Evolutionary conservation across 2,113 vertebrate species (phyloP), one percentile per base, ranked within the genome.

Genomic region (Rhizomys pruinosus): DNA sequence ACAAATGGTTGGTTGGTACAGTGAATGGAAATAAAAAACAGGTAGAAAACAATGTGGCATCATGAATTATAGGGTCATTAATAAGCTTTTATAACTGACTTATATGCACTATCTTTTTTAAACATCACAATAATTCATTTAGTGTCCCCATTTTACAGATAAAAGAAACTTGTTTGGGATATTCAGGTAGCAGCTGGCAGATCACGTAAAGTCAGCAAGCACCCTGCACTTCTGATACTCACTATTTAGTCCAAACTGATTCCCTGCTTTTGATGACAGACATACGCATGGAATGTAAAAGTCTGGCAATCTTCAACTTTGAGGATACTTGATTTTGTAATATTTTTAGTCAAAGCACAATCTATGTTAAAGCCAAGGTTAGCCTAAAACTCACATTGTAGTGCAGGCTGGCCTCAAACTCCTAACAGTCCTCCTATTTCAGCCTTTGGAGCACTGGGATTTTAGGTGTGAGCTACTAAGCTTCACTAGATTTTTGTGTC

Each of bases 251-350:
- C 5, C 16, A 88, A 32, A 2, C 7, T 13, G 0, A 12, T 12
- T 13, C 55, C 2, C 20, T 57, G 2, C 7, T 74, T 55, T 52
- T 77, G 29, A 61, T 0, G 0, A 66, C 5, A 89, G 42, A 77
- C 23, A 68, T 0, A 11, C 16, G 25, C 8, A 0, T 20, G 13
- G 2, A 13, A 47, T 32, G 1, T 16, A 37, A 1, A 37, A 10
- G 1, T 39, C 52, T 81, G 68, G 73, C 4, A 82, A 22, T 44
- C 32, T 34, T 69, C 11, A 59, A 39, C 47, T 78, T 59, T 69
- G 82, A 39, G 64, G 2, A 23, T 25, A 74, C 44, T 47, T 71
- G 16, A 39, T 80, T 87, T 87, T 78, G 55, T 68, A 20, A 9
- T 7, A n/a, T 69, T 29, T 66, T 29, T 66, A 8, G 29, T 66